Conservation (phyloP, 92 coral and sea anemone species). For the Heliopora coerulea region DNA sequence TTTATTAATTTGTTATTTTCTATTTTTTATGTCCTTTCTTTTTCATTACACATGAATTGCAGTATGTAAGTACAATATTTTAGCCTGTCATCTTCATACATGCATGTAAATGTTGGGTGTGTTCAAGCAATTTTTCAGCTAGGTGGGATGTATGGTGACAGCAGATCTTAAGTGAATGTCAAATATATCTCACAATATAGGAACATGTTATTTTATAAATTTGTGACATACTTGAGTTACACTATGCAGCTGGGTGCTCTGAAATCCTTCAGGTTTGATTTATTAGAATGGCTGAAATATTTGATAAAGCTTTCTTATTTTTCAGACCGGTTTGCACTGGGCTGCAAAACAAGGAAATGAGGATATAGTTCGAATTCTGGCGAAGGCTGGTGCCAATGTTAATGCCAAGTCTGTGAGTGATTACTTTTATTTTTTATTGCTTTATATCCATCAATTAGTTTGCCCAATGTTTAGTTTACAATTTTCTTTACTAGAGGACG, state of each 20-base stretch:
- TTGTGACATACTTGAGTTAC: too few species aligned
- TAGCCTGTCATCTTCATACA: too few species aligned
- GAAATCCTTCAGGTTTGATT: too few species aligned
- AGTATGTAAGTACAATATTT: neutral
- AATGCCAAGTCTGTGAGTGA: conserved; percentile 58
- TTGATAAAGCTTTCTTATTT: too few species aligned
- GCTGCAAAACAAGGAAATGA: conserved; percentile 76
- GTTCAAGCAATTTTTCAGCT: too few species aligned
- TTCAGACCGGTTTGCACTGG: conserved; percentile 82
- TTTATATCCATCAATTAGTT: neutral
- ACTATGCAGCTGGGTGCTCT: too few species aligned
- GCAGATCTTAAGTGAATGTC: too few species aligned
- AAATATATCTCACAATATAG: too few species aligned
- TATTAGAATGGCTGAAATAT: too few species aligned
- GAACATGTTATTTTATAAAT: too few species aligned
- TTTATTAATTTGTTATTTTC: neutral
- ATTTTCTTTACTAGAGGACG: neutral
- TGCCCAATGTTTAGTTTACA: neutral
- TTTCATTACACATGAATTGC: neutral
- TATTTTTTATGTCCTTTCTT: neutral
- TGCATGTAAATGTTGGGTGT: too few species aligned
- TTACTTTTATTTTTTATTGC: neutral
- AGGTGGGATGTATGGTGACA: too few species aligned
- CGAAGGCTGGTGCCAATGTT: conserved; percentile 59
- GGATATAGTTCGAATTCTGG: conserved; percentile 55